A percentile compares a stretch with the other conserved stretches of the same genome.
Conservation (phyloP, 2,888 invertebrate genomes). For the Hemicrepidius hirtus region DNA sequence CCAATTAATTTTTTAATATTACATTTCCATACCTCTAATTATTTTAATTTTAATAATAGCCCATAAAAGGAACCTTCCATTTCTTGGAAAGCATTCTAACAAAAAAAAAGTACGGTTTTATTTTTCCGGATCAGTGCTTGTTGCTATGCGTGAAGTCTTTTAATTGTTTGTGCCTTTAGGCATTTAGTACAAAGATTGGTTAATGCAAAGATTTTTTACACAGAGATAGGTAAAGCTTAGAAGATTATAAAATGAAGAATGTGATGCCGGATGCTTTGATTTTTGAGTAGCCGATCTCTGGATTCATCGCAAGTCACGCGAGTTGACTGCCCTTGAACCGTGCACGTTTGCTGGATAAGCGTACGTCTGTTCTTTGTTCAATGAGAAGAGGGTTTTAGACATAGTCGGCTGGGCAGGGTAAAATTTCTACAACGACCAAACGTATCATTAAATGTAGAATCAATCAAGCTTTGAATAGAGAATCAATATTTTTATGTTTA, state of each 20-base stretch:
- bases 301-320: constrained; percentile 54
- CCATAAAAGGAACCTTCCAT: not conserved
- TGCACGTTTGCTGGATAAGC: constrained; percentile 56
- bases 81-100: not conserved
- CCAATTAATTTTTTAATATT: too few species aligned
- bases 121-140: constrained; percentile 31
- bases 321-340: constrained; percentile 66
- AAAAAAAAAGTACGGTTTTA: too few species aligned
- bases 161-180: constrained; percentile 19
- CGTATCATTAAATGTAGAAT: not conserved
- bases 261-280: constrained; percentile 48
- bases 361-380: constrained; percentile 54
- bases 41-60: not conserved
- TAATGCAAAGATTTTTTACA: not conserved
- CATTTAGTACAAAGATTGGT: not conserved
- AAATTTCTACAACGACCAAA: not conserved
- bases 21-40: not conserved
- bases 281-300: constrained; percentile 50
- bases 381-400: not conserved
- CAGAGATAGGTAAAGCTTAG: not conserved
- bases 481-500: too few species aligned
- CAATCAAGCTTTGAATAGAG: too few species aligned
- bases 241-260: not conserved
- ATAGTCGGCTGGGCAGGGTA: not conserved
- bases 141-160: constrained; percentile 32